A percentile compares a stretch with the other conserved stretches of the same genome.
phyloP scores from a whole-genome alignment of 2,113 vertebrate species.

The Holacanthus passer region DNA sequence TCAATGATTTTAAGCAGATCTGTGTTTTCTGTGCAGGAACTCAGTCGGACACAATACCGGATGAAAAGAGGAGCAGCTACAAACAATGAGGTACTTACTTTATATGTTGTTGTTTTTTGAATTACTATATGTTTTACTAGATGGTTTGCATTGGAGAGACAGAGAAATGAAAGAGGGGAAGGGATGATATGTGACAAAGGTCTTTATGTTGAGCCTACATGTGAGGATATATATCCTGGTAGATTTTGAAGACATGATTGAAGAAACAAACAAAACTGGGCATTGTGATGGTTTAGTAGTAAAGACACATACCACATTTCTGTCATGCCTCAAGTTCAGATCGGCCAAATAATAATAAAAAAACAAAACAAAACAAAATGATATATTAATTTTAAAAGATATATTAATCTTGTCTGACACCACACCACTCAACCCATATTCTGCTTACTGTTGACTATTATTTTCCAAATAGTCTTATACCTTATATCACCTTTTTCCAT shows the following conservation, averaged over 20 bases:
- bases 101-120: background rate
- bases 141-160: background rate
- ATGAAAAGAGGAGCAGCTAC: conserved; percentile 12
- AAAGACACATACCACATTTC: background rate
- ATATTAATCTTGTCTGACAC: no score
- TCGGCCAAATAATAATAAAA: no score
- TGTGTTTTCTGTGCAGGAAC: conserved; percentile 55
- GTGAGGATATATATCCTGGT: background rate
- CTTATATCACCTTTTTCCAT: background rate
- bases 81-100: conserved; percentile 50
- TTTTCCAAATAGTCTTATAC: background rate
- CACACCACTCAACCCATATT: no score
- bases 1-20: background rate
- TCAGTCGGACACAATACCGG: conserved; percentile 44
- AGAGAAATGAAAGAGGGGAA: no score
- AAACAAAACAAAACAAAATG: no score
- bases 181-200: no score
- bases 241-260: background rate
- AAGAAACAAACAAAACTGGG: background rate
- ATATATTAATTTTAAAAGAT: no score
- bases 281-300: no score
- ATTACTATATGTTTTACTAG: background rate
- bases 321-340: background rate
- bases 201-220: no score
- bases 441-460: background rate